Evolutionary conservation across 2,797 vertebrate genomes (phyloP).

Genomic region (Rhinichthys osculus): DNA sequence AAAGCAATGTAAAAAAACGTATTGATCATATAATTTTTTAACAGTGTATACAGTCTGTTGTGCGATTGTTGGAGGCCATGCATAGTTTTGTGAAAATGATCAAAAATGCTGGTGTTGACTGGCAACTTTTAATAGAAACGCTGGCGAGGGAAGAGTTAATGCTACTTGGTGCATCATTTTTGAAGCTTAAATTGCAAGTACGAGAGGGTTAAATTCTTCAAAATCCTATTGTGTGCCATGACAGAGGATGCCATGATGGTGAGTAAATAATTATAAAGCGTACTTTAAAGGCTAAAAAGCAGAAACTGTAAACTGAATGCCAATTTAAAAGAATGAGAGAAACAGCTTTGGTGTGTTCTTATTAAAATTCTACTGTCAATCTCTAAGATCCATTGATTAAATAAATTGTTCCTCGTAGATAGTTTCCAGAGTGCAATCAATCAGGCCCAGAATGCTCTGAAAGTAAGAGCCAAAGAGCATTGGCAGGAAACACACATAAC

Average conservation of each 20-base stretch:
- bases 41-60: no score
- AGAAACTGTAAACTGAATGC: neutral
- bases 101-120: neutral
- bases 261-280: neutral
- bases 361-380: constrained; percentile 11
- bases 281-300: neutral
- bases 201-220: neutral
- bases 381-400: constrained; percentile 39
- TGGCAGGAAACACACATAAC: constrained; percentile 10
- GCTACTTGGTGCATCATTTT: neutral
- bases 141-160: neutral
- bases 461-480: neutral
- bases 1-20: no score
- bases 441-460: constrained; percentile 34
- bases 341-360: constrained; percentile 18
- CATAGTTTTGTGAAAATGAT: neutral
- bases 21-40: no score
- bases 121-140: neutral
- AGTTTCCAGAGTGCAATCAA: constrained; percentile 36
- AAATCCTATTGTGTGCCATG: neutral
- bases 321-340: neutral
- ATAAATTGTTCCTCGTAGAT: constrained; percentile 13
- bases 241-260: neutral
- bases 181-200: neutral
- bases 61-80: neutral